These are phyloP conservation scores for Lycaon pictus DNA, from an alignment of 2,113 vertebrate species.

Conservation along the genomic window DNA sequence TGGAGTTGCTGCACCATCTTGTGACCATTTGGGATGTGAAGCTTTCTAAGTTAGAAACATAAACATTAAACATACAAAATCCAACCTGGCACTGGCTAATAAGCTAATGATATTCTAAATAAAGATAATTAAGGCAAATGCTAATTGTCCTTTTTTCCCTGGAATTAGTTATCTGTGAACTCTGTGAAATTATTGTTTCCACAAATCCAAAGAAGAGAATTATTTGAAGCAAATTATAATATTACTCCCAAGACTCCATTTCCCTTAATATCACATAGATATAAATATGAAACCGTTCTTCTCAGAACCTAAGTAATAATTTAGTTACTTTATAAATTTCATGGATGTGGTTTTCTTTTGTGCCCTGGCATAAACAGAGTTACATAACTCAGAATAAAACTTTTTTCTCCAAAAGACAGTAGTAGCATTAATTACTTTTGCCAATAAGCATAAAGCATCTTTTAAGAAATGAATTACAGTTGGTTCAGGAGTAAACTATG, in stretches of 20 bases:
- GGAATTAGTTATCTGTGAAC: neutral
- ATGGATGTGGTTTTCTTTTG: neutral
- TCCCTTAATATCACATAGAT: neutral
- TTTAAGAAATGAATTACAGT: neutral
- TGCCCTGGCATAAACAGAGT: neutral
- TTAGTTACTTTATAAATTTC: neutral
- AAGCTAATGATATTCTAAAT: neutral
- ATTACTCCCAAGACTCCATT: neutral
- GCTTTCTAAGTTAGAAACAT: neutral
- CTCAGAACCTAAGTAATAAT: neutral
- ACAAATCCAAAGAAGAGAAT: neutral
- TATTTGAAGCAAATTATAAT: neutral
- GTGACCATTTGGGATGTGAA: neutral
- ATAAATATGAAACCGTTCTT: slow-evolving; percentile 8
- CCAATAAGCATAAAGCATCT: neutral
- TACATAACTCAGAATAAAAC: neutral
- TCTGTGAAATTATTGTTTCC: neutral
- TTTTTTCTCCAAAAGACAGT: neutral
- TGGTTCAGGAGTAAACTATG: neutral
- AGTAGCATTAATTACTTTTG: slow-evolving; percentile 25
- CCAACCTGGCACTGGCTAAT: neutral
- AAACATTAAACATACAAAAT: neutral
- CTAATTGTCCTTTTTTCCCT: neutral
- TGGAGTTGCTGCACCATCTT: neutral
- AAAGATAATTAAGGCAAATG: neutral